Evolutionary conservation across 2,888 invertebrate species (phyloP).

Genomic region (Sphinx pinastri): DNA sequence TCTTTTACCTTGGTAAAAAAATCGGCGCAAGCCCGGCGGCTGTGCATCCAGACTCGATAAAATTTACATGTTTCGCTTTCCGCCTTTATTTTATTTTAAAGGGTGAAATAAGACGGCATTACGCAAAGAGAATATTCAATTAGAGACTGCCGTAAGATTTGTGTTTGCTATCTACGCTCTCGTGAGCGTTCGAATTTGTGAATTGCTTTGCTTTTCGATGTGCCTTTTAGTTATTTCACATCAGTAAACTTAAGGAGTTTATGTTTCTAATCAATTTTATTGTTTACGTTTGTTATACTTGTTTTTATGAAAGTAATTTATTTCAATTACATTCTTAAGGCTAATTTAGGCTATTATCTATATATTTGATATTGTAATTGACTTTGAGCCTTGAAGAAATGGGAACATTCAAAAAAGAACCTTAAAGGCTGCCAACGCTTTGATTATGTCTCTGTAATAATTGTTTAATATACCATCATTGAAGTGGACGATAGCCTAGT

Average conservation of each 20-base stretch:
- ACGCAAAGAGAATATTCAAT: slow-evolving; percentile 82
- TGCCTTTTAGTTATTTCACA: slow-evolving; percentile 12
- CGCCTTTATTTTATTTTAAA: slow-evolving; percentile 81
- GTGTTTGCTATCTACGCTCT: slow-evolving; percentile 45
- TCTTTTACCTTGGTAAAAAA: slow-evolving; percentile 75
- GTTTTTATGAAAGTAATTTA: too few relatives aligned
- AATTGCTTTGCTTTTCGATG: not conserved
- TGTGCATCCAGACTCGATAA: slow-evolving; percentile 73
- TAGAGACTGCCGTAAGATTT: slow-evolving; percentile 75
- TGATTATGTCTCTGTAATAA: too few relatives aligned
- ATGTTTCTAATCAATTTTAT: not conserved
- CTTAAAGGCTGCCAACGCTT: too few relatives aligned
- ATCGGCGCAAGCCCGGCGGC: slow-evolving; percentile 64
- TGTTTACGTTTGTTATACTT: too few relatives aligned
- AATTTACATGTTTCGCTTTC: slow-evolving; percentile 82
- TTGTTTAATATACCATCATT: too few relatives aligned
- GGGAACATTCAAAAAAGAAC: too few relatives aligned
- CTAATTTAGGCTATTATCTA: too few relatives aligned
- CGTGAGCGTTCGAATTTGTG: slow-evolving; percentile 39
- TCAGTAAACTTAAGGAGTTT: not conserved
- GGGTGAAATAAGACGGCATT: slow-evolving; percentile 79
- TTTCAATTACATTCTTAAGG: too few relatives aligned
- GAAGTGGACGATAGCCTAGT: too few relatives aligned
- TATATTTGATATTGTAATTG: too few relatives aligned
- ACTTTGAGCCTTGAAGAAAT: too few relatives aligned